A percentile compares a stretch with the other conserved stretches of the same genome.
phyloP scores from a whole-genome alignment of 2,888 invertebrate species.

The Itoplectis maculator region DNA sequence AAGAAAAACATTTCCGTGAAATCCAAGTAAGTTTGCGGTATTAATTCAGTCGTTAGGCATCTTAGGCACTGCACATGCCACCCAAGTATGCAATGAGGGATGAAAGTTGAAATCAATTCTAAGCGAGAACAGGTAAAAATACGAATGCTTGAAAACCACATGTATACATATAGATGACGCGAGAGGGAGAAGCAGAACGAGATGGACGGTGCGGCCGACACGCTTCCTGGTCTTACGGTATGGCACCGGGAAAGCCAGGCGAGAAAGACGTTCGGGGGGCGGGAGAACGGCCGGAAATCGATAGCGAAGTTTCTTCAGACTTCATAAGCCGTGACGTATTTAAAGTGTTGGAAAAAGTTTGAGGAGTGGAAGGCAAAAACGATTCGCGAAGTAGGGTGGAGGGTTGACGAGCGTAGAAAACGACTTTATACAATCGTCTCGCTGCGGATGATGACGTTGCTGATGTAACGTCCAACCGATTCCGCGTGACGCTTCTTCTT shows the following conservation, averaged over 20 bases:
- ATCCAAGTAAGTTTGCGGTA: conserved; percentile 11
- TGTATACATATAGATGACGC: conserved; percentile 30
- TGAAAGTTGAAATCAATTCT: conserved; percentile 46
- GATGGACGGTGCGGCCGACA: conserved; percentile 62
- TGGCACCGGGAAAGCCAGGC: conserved; percentile 62
- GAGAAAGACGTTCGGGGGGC: conserved; percentile 11
- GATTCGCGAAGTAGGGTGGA: conserved; percentile 53
- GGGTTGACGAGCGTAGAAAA: conserved; percentile 59
- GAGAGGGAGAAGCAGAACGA: conserved; percentile 57
- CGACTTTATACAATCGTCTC: conserved; percentile 13
- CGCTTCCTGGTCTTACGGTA: conserved; percentile 67
- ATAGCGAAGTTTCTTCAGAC: conserved; percentile 64
- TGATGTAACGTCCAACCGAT: conserved; percentile 34
- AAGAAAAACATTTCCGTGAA: conserved; percentile 32
- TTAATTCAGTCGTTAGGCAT: conserved; percentile 23
- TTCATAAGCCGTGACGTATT: conserved; percentile 63
- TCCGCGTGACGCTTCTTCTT: conserved; percentile 14
- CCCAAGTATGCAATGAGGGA: conserved; percentile 19
- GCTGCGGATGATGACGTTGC: conserved; percentile 8
- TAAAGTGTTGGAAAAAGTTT: conserved; percentile 57
- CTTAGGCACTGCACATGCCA: too few species aligned
- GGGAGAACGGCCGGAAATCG: conserved; percentile 63
- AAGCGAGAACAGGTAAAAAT: conserved; percentile 11
- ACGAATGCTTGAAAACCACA: not conserved
- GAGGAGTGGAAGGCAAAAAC: conserved; percentile 37